Evolutionary conservation across 2,113 vertebrate species (phyloP).

Genomic region (Rhinopomastus cyanomelas): DNA sequence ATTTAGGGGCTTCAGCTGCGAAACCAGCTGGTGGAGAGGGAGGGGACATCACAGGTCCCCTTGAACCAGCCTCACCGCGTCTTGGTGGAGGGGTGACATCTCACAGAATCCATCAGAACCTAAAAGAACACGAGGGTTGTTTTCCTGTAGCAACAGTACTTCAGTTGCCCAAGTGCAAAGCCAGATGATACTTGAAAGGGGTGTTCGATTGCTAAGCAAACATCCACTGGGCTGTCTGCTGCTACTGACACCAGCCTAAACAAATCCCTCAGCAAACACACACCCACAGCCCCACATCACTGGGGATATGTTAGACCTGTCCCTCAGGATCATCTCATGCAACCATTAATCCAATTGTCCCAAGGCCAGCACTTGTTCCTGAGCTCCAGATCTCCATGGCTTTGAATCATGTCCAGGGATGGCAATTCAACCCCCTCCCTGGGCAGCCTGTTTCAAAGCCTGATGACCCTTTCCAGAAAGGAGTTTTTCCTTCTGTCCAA

Average conservation of each 20-base stretch:
- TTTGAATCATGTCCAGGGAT: too few species aligned
- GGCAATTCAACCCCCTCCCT: too few species aligned
- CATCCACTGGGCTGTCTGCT: not conserved
- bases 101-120: not conserved
- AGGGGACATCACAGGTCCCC: rapidly evolving
- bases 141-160: not conserved
- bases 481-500: too few species aligned
- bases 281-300: not conserved
- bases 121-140: not conserved
- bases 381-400: too few species aligned
- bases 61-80: not conserved
- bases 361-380: not conserved
- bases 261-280: not conserved
- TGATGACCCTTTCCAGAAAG: too few species aligned
- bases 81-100: not conserved
- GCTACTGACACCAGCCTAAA: not conserved
- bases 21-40: not conserved
- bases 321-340: too few species aligned
- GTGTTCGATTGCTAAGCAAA: not conserved
- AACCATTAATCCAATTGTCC: too few species aligned
- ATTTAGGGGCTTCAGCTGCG: not conserved
- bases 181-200: not conserved
- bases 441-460: too few species aligned
- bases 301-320: not conserved
- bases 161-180: not conserved